Evolutionary conservation across 2,888 invertebrate species (phyloP), one percentile per base, ranked within the genome.

Genomic region (Hartigia nigra): DNA sequence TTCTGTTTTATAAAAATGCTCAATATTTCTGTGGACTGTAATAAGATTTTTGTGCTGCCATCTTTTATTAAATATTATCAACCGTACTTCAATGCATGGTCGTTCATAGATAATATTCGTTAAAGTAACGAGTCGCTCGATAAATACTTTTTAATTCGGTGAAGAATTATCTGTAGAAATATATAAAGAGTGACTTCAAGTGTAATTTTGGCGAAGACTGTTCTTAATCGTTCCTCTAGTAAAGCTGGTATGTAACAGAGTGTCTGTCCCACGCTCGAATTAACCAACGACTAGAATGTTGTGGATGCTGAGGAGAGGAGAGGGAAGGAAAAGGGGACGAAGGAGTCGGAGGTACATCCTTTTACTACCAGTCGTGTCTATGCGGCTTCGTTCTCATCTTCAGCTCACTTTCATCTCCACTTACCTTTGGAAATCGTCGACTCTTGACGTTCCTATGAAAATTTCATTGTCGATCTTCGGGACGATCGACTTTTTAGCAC

Each of bases 351-450:
- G 72, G 31, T 12, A 0, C 72, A 72, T 72, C 72, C 72, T 72
- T 31, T 72, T 72, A 72, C 72, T 34, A 32, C 12, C 55, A 55
- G 55, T 55, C 55, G 55, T 55, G 23, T 23, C 55, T 55, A 55
- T 9, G 9, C 55, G 55, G 23, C 55, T 55, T 55, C 14, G 23
- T 55, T 23, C 55, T 55, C 55, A 55, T 55, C 55, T 23, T 55
- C 78, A 81, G 79, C 82, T 83, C 85, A 86, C 85, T 86, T 86
- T 87, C 87, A 85, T 85, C 85, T 83, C 77, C 81, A 72, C 14
- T 55, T 55, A 23, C 55, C 55, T 1, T 55, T 55, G 55, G 55
- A 55, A 9, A 55, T 23, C 5, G 14, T 55, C 55, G 55, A 23
- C 55, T 55, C 55, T 55, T 23, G 23, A 55, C 55, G 55, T 55